phyloP scores from a whole-genome alignment of 1,140 invertebrate genomes.

The Drosophila gunungcola region DNA sequence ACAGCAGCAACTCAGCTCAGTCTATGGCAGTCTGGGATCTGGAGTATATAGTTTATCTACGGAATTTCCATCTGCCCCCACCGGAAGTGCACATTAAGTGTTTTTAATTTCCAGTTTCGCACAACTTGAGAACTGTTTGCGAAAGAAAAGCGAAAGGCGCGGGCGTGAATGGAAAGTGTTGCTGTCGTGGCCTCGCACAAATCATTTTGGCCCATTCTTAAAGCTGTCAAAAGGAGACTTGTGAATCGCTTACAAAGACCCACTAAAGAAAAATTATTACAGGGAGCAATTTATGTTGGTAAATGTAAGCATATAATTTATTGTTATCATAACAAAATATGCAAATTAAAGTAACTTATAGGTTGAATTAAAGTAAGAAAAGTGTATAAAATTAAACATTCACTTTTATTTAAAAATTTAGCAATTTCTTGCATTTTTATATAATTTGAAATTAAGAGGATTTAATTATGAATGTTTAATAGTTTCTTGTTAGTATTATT shows the following conservation, averaged over 20 bases:
- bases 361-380: no score
- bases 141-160: constrained; percentile 41
- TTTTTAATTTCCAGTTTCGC: constrained; percentile 78
- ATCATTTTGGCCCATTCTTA: constrained; percentile 40
- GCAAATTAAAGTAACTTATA: no score
- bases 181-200: constrained; percentile 41
- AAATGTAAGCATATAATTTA: not conserved
- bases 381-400: no score
- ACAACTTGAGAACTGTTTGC: constrained; percentile 69
- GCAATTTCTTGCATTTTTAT: no score
- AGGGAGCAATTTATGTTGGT: not conserved
- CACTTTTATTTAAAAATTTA: no score
- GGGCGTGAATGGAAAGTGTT: constrained; percentile 42
- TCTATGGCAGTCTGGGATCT: constrained; percentile 21
- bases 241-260: not conserved
- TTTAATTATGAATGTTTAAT: no score
- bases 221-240: constrained; percentile 13
- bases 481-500: no score
- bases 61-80: constrained; percentile 27
- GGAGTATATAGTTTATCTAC: constrained; percentile 9
- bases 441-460: no score
- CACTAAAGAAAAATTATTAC: constrained; percentile 1
- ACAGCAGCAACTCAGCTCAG: not conserved
- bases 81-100: constrained; percentile 80
- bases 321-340: not conserved